Base-by-base conservation (phyloP, 2,888 invertebrate genomes). In the Chaetoderma sp. region DNA sequence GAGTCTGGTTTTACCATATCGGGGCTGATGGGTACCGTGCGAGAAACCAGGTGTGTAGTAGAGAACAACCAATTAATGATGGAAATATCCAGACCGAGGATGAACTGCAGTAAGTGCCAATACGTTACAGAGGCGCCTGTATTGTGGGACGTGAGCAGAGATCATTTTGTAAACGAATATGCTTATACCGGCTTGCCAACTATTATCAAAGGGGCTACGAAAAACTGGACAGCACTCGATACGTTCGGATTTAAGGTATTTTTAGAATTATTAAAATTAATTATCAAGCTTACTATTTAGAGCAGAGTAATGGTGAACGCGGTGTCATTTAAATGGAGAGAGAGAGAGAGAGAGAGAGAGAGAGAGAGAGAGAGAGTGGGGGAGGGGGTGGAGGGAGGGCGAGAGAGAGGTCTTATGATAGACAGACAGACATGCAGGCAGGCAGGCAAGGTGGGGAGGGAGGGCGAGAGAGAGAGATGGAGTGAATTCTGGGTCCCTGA, bases 41-140 rank as follows among this genome's bases (percentile, higher is more conserved):
- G n/a, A 2, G 21, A 27, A 33, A 56, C 79, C 82, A 90, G 93
- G 80, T 95, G 95, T 87, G 87, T 94, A 71, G 82, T 95, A 81
- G 92, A 93, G 72, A 93, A 93, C 86, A 94, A 94, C 88, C 93
- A 93, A 85, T 88, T 95, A 67, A 88, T 94, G 72, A 94, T 94
- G 94, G 95, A 95, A 88, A 93, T 93, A 59, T 92, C 94, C 25
- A 89, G 95, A 73, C 95, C 95, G 28, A 88, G 93, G 60, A 92
- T 93, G 25, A 90, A 94, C 87, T 95, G 95, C 83, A 88, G 89
- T 77, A 93, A 93, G 86, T 95, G 95, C 87, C 87, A 88, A 75
- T 91, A 91, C 75, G 88, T 93, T 66, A 89, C 89, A 59, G 89
- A 89, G 74, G 92, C 93, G 47, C 87, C 92, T 71, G 88, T 93